Percentiles rank a stretch among this genome's conserved stretches.
These are phyloP conservation scores for Strigops habroptila DNA, from an alignment of 2,113 vertebrate species.

Conservation along the genomic window DNA sequence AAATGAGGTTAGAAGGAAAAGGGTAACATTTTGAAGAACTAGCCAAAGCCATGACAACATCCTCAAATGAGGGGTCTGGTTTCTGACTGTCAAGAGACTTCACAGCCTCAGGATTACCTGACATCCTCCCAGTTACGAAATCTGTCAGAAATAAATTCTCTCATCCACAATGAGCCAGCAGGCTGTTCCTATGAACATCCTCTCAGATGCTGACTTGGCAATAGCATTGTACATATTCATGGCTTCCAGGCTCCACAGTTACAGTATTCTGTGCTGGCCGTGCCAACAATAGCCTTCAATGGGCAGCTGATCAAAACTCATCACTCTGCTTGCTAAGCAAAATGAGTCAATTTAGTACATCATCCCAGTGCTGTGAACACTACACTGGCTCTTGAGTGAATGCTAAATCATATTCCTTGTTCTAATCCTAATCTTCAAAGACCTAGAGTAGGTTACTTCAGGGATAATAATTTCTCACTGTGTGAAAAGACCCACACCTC, in stretches of 20 bases:
- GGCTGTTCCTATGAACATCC: constrained; percentile 25
- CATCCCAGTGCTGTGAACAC: not conserved
- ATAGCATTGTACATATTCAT: not conserved
- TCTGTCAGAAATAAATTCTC: constrained; percentile 55
- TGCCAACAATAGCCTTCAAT: constrained; percentile 16
- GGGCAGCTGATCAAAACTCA: constrained; percentile 18
- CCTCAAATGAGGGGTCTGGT: not conserved
- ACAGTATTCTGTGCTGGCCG: accelerated
- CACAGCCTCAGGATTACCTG: constrained; percentile 8
- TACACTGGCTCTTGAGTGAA: not conserved
- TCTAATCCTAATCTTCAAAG: constrained; percentile 50
- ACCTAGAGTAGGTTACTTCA: not conserved
- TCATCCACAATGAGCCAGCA: constrained; percentile 20
- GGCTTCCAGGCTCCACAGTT: constrained; percentile 19
- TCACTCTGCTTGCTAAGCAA: constrained; percentile 50
- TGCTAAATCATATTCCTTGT: not conserved
- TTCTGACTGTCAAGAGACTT: not conserved
- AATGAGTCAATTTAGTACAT: constrained; percentile 1
- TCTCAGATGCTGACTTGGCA: constrained; percentile 57
- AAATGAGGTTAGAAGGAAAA: constrained; percentile 23
- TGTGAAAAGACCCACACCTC: not conserved
- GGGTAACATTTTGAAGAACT: not conserved
- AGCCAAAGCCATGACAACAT: not conserved
- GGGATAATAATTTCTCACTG: not conserved
- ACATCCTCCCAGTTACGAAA: constrained; percentile 16